Base-by-base conservation (phyloP, 2,113 vertebrate species). In the Nyctereutes procyonoides region DNA sequence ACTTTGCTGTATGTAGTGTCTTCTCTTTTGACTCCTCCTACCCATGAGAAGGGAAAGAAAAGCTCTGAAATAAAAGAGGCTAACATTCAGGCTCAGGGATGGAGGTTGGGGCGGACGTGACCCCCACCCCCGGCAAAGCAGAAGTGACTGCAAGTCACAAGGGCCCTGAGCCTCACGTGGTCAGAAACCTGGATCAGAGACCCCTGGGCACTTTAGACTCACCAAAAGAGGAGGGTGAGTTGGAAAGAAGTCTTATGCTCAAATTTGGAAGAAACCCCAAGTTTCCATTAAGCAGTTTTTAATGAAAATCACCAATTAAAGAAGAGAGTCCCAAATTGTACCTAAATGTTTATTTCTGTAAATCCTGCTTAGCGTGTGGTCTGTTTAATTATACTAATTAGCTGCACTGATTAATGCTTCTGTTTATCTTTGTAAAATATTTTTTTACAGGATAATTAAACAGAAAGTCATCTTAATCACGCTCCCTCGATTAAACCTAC, bases 1-100 rank as follows among this genome's bases (percentile, higher is more conserved):
- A 14, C 3, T 48, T 51, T 0, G 0, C 81, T 69, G 13, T 2
- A 0, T 69, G 13, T 2, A 0, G 0, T 5, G 6, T 32, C 38
- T 48, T 67, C 92, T 92, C 88, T 53, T 12, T 32, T 10, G 32
- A 69, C 22, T 67, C 51, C 53, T 26, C 24, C 63, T 32, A 9
- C 26, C n/a, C 13, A 1, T 5, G 22, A 51, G 38, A 28, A 51
- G 10, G 30, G 14, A 80, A 35, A 28, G 8, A 56, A 17, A 80
- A 62, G 55, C 73, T 71, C 17, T 5, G 43, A 82, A 17, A 56
- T 38, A 56, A 38, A 63, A 51, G 48, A 26, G 65, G 51, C 65
- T 65, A 12, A 51, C 35, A 20, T 14, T 26, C 0, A 0, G 48
- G 19, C 8, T 15, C 4, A 14, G 5, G 58, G 26, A 22, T 22